These are phyloP conservation scores for Nothobranchius kuhntae DNA, from an alignment of 2,113 vertebrate genomes.

Conservation along the genomic window DNA sequence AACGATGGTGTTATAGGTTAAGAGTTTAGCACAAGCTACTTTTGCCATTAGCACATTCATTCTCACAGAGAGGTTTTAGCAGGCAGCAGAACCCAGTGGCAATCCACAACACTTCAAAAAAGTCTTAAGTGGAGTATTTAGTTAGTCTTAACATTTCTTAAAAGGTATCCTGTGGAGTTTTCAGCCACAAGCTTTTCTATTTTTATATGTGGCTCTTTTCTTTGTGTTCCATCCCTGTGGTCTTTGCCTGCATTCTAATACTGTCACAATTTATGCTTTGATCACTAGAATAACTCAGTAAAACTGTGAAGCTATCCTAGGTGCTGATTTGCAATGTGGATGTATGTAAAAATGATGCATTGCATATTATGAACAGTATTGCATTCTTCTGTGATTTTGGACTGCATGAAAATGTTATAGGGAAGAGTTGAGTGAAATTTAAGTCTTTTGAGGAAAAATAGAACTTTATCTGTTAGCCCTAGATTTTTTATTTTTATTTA, in stretches of 20 bases:
- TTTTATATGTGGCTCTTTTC: not conserved
- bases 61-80: constrained; percentile 9
- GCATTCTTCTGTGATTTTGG: too few species aligned
- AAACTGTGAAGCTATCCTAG: not conserved
- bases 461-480: too few species aligned
- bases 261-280: not conserved
- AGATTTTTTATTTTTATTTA: too few species aligned
- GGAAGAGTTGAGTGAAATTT: too few species aligned
- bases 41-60: not conserved
- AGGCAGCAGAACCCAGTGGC: not conserved
- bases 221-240: not conserved
- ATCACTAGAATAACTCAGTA: not conserved
- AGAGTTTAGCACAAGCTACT: not conserved
- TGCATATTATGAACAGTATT: too few species aligned
- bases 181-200: not conserved
- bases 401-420: too few species aligned
- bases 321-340: not conserved
- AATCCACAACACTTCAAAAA: constrained; percentile 12
- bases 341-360: too few species aligned
- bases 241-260: not conserved
- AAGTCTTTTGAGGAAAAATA: too few species aligned
- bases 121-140: not conserved
- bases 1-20: not conserved
- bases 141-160: constrained; percentile 15
- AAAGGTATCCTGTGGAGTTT: constrained; percentile 16